phyloP scores from a whole-genome alignment of 2,797 vertebrate species.

The Chelidonichthys spinosus region DNA sequence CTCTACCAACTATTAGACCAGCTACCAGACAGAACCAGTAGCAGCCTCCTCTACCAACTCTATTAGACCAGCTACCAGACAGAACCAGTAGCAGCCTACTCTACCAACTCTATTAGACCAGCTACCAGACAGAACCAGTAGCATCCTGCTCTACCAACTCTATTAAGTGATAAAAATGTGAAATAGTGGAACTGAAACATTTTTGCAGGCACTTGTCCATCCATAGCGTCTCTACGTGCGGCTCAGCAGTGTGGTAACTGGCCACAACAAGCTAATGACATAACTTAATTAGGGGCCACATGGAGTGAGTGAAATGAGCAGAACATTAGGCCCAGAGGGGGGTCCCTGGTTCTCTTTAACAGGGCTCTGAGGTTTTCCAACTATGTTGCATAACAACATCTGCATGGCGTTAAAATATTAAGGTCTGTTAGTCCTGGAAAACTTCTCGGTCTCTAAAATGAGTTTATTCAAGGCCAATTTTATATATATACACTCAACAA shows the following conservation, averaged over 20 bases:
- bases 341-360: slow-evolving; percentile 48
- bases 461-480: slow-evolving; percentile 15
- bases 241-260: slow-evolving; percentile 21
- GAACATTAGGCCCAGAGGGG: slow-evolving; percentile 51
- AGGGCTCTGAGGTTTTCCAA: slow-evolving; percentile 46
- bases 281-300: slow-evolving; percentile 65
- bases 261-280: slow-evolving; percentile 55
- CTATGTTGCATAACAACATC: slow-evolving; percentile 56
- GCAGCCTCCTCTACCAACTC: no score
- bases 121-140: no score
- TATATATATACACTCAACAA: no score
- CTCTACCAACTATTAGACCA: no score
- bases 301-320: slow-evolving; percentile 53
- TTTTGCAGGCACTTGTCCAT: slow-evolving; percentile 27
- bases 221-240: slow-evolving; percentile 17
- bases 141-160: no score
- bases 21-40: no score
- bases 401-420: slow-evolving; percentile 46
- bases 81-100: no score
- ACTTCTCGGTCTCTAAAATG: neutral
- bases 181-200: slow-evolving; percentile 33
- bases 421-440: slow-evolving; percentile 24
- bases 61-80: no score
- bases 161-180: neutral
- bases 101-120: no score